Base-by-base conservation (phyloP, 2,113 vertebrate species). In the Pseudolaguvia tuberculata region DNA sequence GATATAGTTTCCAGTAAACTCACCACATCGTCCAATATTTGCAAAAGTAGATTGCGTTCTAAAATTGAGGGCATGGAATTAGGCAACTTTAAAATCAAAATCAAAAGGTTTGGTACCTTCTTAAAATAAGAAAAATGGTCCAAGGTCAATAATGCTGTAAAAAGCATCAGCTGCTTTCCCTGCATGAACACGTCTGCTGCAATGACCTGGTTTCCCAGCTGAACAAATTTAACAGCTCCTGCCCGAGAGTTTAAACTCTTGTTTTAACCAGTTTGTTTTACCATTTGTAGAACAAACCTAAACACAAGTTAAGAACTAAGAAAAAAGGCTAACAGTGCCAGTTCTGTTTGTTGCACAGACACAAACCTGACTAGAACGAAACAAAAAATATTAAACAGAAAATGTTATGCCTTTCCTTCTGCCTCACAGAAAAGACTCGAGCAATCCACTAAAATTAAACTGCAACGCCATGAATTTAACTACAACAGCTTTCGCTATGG, bases 151-250 rank as follows among this genome's bases (percentile, higher is more conserved):
- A 68, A 72, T 25, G 73, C 80, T 56, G 42, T 83, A 6, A 50
- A 87, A 88, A 87, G 62, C 53, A 15, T 78, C 84, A 86, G 82
- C 84, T 83, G 71, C 81, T 73, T 78, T 73, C 66, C 66, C 63
- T 12, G 76, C 78, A 61, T 76, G 73, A 74, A 68, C 42, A 21
- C 52, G 58, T 75, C 81, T 83, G 78, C 83, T 79, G 81, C 69
- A 29, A 65, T 56, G 51, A 61, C 51, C 42, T 76, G 55, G 65
- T 69, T 72, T 72, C 78, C 27, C 81, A 80, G 82, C 85, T 79
- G 80, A 66, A 47, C 75, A 80, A 81, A 83, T 31, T 72, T 77
- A 71, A 62, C 80, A 78, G 55, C 57, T 77, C 55, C 70, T 52
- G 67, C 76, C 69, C 56, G 29, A 52, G 70, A 74, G 71, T 67